phyloP scores from a whole-genome alignment of 2,888 invertebrate species.

The Campoplex nolae region DNA sequence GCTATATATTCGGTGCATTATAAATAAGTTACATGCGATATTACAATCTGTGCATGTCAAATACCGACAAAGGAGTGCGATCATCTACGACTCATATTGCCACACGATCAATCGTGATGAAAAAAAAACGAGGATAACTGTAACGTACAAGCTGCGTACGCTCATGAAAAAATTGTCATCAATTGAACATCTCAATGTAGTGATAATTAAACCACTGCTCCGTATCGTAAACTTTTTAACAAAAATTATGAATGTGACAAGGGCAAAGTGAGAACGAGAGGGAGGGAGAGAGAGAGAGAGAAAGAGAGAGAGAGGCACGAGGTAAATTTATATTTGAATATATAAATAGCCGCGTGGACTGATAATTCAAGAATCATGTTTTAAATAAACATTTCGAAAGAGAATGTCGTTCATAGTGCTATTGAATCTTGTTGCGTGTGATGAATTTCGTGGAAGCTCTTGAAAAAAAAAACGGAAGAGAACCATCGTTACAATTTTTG shows the following conservation, averaged over 20 bases:
- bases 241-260: conserved; percentile 31
- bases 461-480: background rate
- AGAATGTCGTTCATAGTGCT: conserved; percentile 39
- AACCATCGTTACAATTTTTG: background rate
- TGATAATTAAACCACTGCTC: conserved; percentile 15
- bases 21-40: conserved; percentile 65
- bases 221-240: conserved; percentile 35
- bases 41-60: conserved; percentile 68
- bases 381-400: conserved; percentile 61
- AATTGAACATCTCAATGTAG: conserved; percentile 26
- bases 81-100: conserved; percentile 46
- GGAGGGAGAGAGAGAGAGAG: too few relatives aligned
- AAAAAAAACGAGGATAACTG: conserved; percentile 22
- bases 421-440: conserved; percentile 11
- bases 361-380: conserved; percentile 59
- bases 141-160: conserved; percentile 17
- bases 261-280: conserved; percentile 16
- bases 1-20: conserved; percentile 59
- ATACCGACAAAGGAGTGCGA: conserved; percentile 29
- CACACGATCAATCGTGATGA: conserved; percentile 35
- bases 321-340: background rate
- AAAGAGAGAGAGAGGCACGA: conserved; percentile 33
- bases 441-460: background rate
- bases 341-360: conserved; percentile 37
- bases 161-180: background rate